A percentile compares a stretch with the other conserved stretches of the same genome.
phyloP scores from a whole-genome alignment of 2,888 invertebrate genomes.

The Gastracanthus pulcherrimus region DNA sequence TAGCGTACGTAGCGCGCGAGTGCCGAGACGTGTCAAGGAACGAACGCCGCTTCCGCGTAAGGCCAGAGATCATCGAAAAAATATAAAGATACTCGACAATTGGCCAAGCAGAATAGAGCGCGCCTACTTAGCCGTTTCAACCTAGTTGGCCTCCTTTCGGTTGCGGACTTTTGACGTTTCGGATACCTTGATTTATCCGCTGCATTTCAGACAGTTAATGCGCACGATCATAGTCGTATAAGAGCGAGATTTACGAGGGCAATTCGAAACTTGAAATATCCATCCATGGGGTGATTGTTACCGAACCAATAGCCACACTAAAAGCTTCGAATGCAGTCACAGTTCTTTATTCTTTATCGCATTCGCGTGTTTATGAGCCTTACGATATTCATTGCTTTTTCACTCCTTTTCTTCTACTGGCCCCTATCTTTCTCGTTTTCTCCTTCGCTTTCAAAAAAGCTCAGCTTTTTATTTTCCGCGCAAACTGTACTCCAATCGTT shows the following conservation, averaged over 20 bases:
- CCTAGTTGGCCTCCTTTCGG: background rate
- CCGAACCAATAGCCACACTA: conserved; percentile 27
- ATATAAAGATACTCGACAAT: too few species aligned
- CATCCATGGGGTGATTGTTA: conserved; percentile 14
- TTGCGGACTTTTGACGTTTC: background rate
- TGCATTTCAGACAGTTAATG: conserved; percentile 15
- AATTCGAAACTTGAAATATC: conserved; percentile 39
- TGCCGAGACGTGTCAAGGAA: background rate
- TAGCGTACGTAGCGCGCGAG: background rate
- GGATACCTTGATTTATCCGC: conserved; percentile 27
- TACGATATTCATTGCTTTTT: conserved; percentile 25
- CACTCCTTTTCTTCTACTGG: background rate
- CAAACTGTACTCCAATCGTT: background rate
- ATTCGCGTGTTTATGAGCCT: conserved; percentile 55
- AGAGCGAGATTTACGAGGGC: conserved; percentile 25
- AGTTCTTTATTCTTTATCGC: conserved; percentile 44
- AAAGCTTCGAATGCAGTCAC: too few species aligned
- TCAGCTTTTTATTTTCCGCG: background rate
- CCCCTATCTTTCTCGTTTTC: background rate
- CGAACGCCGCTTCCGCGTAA: background rate
- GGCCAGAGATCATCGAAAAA: conserved; percentile 1
- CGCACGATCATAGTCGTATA: conserved; percentile 21
- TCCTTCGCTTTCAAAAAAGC: background rate
- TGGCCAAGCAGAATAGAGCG: background rate
- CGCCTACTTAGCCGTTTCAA: background rate